phyloP scores from a whole-genome alignment of 2,113 vertebrate genomes.

The Dendrocopos noguchii region DNA sequence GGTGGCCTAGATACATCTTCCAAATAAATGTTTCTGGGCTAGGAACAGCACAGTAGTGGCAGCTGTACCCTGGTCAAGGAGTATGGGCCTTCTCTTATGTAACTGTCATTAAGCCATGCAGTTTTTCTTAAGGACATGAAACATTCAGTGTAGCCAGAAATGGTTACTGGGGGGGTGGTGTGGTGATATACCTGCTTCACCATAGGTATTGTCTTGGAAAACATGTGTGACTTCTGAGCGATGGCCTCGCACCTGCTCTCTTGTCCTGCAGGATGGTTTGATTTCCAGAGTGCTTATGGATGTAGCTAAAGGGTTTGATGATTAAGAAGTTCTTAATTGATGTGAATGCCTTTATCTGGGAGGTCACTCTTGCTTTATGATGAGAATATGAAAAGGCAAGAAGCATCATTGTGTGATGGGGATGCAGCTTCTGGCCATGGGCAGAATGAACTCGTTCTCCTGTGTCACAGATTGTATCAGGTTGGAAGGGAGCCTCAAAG shows the following conservation, averaged over 20 bases:
- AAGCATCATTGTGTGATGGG: background rate
- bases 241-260: background rate
- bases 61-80: background rate
- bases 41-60: background rate
- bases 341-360: background rate
- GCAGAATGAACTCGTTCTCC: background rate
- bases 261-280: background rate
- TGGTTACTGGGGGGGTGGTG: background rate
- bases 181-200: background rate
- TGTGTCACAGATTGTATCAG: background rate
- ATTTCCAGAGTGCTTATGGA: background rate
- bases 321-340: background rate
- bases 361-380: background rate
- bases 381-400: background rate
- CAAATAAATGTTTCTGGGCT: background rate
- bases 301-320: background rate
- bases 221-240: background rate
- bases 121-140: background rate
- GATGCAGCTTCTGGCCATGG: background rate
- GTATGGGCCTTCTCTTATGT: background rate
- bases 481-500: too few relatives aligned
- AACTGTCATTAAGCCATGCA: background rate
- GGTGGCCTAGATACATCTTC: background rate
- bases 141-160: background rate
- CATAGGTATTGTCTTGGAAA: background rate